phyloP scores from a whole-genome alignment of 2,113 vertebrate species.

The Macrotis lagotis region DNA sequence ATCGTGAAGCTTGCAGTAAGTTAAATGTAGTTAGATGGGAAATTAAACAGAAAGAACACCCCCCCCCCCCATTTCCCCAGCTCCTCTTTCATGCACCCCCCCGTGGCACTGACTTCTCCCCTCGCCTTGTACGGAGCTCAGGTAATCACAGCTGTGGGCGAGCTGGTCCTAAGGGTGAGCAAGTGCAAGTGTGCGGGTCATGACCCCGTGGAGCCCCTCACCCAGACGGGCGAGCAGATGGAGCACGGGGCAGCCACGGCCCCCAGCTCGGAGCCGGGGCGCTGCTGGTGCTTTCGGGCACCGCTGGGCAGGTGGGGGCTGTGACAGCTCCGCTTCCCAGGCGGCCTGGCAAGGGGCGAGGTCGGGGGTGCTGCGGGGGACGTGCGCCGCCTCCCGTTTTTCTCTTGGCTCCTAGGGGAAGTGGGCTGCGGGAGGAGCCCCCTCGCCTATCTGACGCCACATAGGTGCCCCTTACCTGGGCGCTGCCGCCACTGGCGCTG shows the following conservation, averaged over 20 bases:
- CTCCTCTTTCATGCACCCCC: neutral
- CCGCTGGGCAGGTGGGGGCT: slow-evolving; percentile 6
- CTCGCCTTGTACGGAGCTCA: neutral
- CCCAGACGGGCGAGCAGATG: slow-evolving; percentile 3
- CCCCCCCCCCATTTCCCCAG: neutral
- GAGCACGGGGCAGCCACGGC: neutral
- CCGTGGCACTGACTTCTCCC: no score
- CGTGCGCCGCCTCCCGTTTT: neutral
- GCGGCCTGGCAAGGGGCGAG: neutral
- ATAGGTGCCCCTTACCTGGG: slow-evolving; percentile 70
- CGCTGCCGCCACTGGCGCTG: neutral
- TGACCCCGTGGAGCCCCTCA: slow-evolving; percentile 31
- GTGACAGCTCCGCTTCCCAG: neutral
- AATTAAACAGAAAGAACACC: neutral
- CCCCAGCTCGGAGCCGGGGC: neutral
- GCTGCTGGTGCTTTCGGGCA: slow-evolving; percentile 33
- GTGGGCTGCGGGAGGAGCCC: neutral
- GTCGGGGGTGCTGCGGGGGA: neutral
- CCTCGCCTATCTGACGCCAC: neutral
- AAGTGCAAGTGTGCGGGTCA: neutral
- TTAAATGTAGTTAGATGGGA: neutral
- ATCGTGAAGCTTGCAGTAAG: slow-evolving; percentile 4
- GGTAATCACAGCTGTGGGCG: neutral
- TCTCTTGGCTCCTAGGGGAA: rapidly evolving
- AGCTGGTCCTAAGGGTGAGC: neutral